These are phyloP conservation scores for Teinopalpus imperialis DNA, from an alignment of 2,888 invertebrate species.

Conservation along the genomic window DNA sequence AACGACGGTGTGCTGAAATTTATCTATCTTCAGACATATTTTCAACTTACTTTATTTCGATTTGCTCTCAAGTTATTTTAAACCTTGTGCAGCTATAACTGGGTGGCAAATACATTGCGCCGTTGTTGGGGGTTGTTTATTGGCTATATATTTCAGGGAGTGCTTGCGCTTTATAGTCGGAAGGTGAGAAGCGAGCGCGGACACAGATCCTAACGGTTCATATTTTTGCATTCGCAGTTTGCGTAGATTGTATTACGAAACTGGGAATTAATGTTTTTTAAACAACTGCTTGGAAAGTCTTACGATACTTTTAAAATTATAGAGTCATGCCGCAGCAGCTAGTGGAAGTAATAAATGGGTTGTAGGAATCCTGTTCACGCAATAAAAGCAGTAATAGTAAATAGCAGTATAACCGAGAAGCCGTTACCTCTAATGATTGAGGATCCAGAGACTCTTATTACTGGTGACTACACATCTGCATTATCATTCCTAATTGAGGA, in stretches of 20 bases:
- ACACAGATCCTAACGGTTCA: constrained; percentile 57
- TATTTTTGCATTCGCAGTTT: constrained; percentile 47
- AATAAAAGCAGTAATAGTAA: no score
- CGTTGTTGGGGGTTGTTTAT: constrained; percentile 50
- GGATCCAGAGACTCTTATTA: no score
- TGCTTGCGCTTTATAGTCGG: constrained; percentile 49
- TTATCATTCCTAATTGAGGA: no score
- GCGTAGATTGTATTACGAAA: constrained; percentile 17
- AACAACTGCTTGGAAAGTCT: no score
- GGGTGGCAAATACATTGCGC: constrained; percentile 28
- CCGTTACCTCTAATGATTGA: no score
- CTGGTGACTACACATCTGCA: no score
- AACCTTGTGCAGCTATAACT: constrained; percentile 33
- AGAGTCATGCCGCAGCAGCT: no score
- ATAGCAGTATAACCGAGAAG: no score
- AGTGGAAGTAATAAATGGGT: no score
- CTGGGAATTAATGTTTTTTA: no score
- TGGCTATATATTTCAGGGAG: constrained; percentile 56
- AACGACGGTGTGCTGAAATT: constrained; percentile 51
- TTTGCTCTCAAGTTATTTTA: constrained; percentile 31
- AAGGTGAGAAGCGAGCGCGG: constrained; percentile 35
- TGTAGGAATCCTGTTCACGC: no score
- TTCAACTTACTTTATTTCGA: constrained; percentile 51
- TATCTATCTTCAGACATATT: constrained; percentile 51
- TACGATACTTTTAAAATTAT: no score